Base-by-base conservation (phyloP, 2,113 vertebrate species). In the Marcusenius ussheri region DNA sequence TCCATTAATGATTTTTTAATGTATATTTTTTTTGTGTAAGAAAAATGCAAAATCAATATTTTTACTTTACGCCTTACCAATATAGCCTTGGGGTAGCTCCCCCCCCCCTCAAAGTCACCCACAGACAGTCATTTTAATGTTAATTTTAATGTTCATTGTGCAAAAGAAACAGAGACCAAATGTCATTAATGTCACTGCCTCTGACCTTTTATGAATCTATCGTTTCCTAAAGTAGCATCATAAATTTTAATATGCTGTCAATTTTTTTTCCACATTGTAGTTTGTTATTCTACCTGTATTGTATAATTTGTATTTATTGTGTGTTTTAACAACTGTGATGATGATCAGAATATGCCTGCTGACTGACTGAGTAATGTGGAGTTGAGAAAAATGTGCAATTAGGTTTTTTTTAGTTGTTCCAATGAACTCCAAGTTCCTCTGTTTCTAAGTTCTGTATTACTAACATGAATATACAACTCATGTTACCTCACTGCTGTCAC, bases 341-440 rank as follows among this genome's bases (percentile, higher is more conserved):
- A 88, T 89, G 84, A 91, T 39, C 89, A 56, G 84, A 77, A 87
- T 9, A 35, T 91, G 27, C 42, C 56, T 87, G 86, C 87, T 83
- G 50, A 90, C 88, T 90, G 90, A 92, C 80, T 84, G 90, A 91
- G n/a, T 11, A 77, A 74, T 46, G 90, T 77, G 58, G 56, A 84
- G 88, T 77, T 85, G 24, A 86, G 66, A 70, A 42, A 86, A 91
- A 83, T 46, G 83, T 77, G 85, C 89, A 90, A 47, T 90, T 70
- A 70, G 62, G 62, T 35, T 17, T 86, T 90, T 77, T 45, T 84
- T 24, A n/a, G 8, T n/a, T 24, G 21, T 47, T 84, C 3, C 31
- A 21, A 10, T 83, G 7, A 84, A 21, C 21, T 47, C 45, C 74
- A 39, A 80, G 7, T 80, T 39, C 31, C 35, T 39, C 31, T 35